Base-by-base conservation (phyloP, 1,140 invertebrate species). In the Sitophilus oryzae region DNA sequence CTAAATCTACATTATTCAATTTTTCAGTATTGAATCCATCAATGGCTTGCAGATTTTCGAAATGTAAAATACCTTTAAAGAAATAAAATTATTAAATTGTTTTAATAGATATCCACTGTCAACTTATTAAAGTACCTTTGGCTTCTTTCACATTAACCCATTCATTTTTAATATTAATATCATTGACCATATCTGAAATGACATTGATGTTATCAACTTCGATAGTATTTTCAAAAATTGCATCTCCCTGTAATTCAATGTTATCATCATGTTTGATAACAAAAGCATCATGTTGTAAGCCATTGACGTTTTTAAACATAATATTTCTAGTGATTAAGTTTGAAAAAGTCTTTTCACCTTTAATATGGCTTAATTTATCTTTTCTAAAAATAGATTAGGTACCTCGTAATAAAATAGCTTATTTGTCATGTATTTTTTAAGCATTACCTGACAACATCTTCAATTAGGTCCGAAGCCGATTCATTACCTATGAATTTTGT, bases 291-390 rank as follows among this genome's bases (percentile, higher is more conserved):
- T 35, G 22, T 44, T 58, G 11, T 10, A 60, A 52, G 10, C 63
- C 58, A 50, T 64, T 66, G 1, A 69, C 41, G 22, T 42, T 64
- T 36, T 63, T 56, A 51, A 68, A 66, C 56, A 55, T 41, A 6
- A 69, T 10, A 51, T 66, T 56, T 15, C 59, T 41, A 4, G 59
- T 34, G 36, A 46, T 23, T 19, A 65, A 3, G 44, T 59, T 58
- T 20, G n/a, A 50, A 30, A 69, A 63, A n/a, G 41, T 64, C 58
- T 66, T 69, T 14, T 50, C 30, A 8, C 59, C 58, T 15, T 10
- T 23, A 16, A 66, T 53, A 15, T 15, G 16, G 37, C 47, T 25
- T 10, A 58, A 40, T 1, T 56, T 21, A 38, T 66, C 22, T 56
- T 56, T 59, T 35, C 64, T 66, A 37, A 55, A 64, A 23, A 40